Evolutionary conservation across 2,113 vertebrate species (phyloP).

Genomic region (Atrichornis clamosus): DNA sequence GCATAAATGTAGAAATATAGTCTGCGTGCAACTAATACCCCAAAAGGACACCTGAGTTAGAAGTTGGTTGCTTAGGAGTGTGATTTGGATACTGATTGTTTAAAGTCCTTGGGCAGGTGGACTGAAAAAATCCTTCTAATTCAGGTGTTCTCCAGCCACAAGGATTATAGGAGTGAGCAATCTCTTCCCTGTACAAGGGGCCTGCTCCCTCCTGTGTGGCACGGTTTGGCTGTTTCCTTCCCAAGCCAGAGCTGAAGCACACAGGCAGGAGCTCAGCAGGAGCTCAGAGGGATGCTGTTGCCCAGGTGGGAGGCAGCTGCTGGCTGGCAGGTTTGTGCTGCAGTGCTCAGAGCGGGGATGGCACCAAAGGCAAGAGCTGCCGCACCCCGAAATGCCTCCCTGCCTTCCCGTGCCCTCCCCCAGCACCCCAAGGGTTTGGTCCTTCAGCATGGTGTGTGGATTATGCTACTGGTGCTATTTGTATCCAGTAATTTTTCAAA

Average conservation of each 20-base stretch:
- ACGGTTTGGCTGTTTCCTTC: neutral
- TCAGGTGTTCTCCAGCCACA: neutral
- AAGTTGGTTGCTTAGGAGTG: fast-evolving
- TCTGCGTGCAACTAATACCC: neutral
- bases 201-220: fast-evolving
- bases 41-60: neutral
- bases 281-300: fast-evolving
- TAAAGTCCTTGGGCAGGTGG: neutral
- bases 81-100: neutral
- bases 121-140: neutral
- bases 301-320: neutral
- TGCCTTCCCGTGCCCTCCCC: fast-evolving
- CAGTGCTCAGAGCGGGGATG: neutral
- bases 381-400: fast-evolving
- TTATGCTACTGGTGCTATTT: neutral
- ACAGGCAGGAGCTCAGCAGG: neutral
- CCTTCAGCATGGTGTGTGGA: fast-evolving
- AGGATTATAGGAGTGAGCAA: neutral
- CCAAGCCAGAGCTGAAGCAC: neutral
- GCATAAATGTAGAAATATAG: neutral
- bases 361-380: neutral
- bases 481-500: neutral
- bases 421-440: fast-evolving
- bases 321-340: neutral
- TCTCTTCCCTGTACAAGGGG: neutral